Evolutionary conservation across 2,888 invertebrate species (phyloP).

Genomic region (Erebia ligea): DNA sequence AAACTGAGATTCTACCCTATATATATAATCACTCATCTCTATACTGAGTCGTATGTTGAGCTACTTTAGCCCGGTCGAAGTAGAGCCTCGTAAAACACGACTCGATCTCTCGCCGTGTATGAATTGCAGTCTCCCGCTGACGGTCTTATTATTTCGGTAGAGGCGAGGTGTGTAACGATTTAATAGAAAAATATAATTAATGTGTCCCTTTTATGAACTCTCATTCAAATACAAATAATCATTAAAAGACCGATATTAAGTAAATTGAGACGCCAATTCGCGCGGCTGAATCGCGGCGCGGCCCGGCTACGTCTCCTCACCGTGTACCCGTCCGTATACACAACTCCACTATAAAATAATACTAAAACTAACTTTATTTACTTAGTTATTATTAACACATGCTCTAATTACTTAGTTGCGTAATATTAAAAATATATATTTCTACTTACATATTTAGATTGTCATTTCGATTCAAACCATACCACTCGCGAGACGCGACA

Average conservation of each 20-base stretch:
- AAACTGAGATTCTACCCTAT: constrained; percentile 2
- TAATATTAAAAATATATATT: too few relatives aligned
- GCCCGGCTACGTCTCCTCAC: neutral
- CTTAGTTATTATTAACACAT: too few relatives aligned
- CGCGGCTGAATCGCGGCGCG: neutral
- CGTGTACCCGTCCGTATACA: too few relatives aligned
- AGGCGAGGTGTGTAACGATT: neutral
- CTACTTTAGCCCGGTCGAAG: constrained; percentile 2
- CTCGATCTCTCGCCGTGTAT: constrained; percentile 6
- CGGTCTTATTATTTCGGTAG: constrained; percentile 6
- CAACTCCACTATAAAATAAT: too few relatives aligned
- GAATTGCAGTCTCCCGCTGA: constrained; percentile 2
- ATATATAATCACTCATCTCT: neutral
- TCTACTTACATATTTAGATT: too few relatives aligned
- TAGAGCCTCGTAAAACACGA: constrained; percentile 11
- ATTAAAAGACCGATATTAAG: neutral
- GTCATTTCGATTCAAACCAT: too few relatives aligned
- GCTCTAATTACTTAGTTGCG: too few relatives aligned
- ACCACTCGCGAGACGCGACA: too few relatives aligned
- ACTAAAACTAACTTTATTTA: too few relatives aligned
- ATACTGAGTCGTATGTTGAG: neutral
- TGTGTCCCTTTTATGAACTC: neutral
- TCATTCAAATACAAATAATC: neutral
- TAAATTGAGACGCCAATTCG: neutral
- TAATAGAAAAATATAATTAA: neutral